Conservation (phyloP, 2,797 vertebrate genomes). For the Podargus strigoides region DNA sequence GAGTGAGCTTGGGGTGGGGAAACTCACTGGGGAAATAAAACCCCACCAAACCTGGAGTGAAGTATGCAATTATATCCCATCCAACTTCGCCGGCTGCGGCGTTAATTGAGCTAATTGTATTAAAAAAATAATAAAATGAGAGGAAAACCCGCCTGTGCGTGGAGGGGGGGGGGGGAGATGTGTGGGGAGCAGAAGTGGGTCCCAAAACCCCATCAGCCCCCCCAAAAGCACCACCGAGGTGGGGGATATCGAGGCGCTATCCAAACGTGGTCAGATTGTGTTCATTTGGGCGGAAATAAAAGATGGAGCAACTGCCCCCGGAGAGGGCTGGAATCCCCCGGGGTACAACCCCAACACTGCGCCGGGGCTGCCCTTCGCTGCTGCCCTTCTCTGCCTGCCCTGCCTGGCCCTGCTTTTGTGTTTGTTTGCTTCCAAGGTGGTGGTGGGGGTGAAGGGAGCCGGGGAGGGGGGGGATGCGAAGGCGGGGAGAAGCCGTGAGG, state of each 20-base stretch:
- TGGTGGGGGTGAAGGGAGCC: neutral
- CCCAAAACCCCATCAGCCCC: fast-evolving
- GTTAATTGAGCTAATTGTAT: neutral
- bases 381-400: constrained; percentile 7
- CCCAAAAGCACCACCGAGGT: neutral
- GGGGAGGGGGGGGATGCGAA: neutral
- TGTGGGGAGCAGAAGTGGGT: neutral
- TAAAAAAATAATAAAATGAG: neutral
- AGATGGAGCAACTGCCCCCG: neutral
- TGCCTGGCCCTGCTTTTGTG: constrained; percentile 39
- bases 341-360: neutral
- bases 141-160: neutral
- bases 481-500: constrained; percentile 52
- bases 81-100: constrained; percentile 18
- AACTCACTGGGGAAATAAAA: neutral
- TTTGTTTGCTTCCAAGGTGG: constrained; percentile 31
- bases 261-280: neutral
- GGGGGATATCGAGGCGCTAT: neutral
- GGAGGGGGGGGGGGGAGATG: neutral
- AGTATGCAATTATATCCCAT: neutral
- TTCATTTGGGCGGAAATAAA: constrained; percentile 14
- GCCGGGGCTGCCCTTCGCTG: neutral
- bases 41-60: neutral
- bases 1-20: neutral
- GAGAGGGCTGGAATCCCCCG: neutral